Percentiles rank a stretch among this genome's conserved stretches.
Evolutionary conservation across 2,797 vertebrate species (phyloP).

Genomic region (Sebastes melanostomus): DNA sequence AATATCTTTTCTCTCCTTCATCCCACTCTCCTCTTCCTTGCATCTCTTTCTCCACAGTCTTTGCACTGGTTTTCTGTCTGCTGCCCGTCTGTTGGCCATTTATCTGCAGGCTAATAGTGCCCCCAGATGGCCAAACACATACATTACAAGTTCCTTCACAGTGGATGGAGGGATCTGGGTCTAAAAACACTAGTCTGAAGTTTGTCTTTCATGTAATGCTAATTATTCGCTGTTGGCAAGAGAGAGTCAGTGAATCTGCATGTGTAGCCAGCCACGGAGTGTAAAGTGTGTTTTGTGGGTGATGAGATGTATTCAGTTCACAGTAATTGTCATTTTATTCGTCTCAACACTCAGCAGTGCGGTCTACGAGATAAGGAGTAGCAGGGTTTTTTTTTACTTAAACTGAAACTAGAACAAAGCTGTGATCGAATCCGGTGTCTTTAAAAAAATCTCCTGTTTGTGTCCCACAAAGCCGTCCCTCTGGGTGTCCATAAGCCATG

Average conservation of each 20-base stretch:
- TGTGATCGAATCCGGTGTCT: neutral
- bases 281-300: neutral
- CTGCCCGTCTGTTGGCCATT: conserved; percentile 46
- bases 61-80: conserved; percentile 47
- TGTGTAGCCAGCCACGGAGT: neutral
- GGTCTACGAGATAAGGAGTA: neutral
- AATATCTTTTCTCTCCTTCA: conserved; percentile 53
- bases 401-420: conserved; percentile 13
- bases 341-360: neutral
- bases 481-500: neutral
- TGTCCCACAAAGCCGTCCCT: neutral
- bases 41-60: conserved; percentile 48
- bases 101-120: conserved; percentile 77
- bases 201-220: conserved; percentile 32
- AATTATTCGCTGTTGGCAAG: conserved; percentile 14
- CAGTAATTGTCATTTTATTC: neutral
- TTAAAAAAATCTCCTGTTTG: neutral
- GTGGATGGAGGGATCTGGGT: conserved; percentile 10
- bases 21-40: conserved; percentile 51
- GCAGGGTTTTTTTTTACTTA: neutral
- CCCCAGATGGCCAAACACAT: conserved; percentile 73
- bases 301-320: neutral
- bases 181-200: conserved; percentile 36
- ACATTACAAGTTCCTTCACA: conserved; percentile 68
- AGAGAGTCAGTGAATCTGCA: conserved; percentile 2